Evolutionary conservation across 1,140 invertebrate genomes (phyloP).

Genomic region (Lysiphlebus fabarum): DNA sequence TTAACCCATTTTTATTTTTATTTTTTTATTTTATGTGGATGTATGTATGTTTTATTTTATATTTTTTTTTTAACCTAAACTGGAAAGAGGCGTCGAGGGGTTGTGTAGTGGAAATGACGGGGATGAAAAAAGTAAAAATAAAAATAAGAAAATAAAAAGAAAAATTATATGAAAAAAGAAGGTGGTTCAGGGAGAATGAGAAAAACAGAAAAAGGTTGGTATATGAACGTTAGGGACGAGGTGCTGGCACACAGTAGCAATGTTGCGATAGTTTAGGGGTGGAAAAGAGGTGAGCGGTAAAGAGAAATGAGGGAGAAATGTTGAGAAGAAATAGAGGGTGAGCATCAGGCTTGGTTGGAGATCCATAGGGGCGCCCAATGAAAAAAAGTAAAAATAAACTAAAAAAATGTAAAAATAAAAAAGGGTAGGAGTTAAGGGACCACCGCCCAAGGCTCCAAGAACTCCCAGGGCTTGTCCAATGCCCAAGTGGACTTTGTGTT

Average conservation of each 20-base stretch:
- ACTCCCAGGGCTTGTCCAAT: conserved; percentile 29
- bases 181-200: conserved; percentile 17
- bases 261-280: background rate
- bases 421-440: conserved; percentile 27
- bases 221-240: too few species aligned
- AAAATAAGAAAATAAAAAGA: conserved; percentile 19
- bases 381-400: conserved; percentile 3
- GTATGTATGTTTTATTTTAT: conserved; percentile 6
- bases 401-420: conserved; percentile 4
- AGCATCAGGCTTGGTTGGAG: conserved; percentile 17
- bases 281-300: background rate
- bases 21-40: conserved; percentile 7
- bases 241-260: too few species aligned
- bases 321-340: conserved; percentile 6
- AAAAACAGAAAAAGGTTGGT: background rate
- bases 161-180: conserved; percentile 20
- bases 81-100: conserved; percentile 20
- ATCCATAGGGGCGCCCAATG: conserved; percentile 24
- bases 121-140: conserved; percentile 13
- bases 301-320: background rate
- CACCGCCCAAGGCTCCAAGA: conserved; percentile 38
- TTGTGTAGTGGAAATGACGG: conserved; percentile 14
- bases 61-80: conserved; percentile 9
- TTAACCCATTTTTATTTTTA: conserved; percentile 19
- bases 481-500: conserved; percentile 18